Conservation (phyloP, 2,888 invertebrate species). For the Prosapia bicincta region DNA sequence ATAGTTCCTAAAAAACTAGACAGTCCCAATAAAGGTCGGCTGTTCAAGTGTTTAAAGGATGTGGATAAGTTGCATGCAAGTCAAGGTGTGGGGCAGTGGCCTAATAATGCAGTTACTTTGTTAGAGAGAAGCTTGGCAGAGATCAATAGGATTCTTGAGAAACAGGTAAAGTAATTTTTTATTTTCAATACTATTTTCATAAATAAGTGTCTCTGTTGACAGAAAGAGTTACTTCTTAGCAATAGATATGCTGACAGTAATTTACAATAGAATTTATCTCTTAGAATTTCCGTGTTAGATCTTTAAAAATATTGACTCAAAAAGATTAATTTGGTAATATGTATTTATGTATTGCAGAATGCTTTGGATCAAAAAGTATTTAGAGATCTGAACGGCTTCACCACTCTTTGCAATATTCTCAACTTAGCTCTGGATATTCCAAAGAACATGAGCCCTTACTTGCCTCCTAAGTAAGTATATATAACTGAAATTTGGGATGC, state of each 20-base stretch:
- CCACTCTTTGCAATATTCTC: slow-evolving; percentile 61
- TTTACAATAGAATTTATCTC: no score
- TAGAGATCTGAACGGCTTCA: slow-evolving; percentile 56
- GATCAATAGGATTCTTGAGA: slow-evolving; percentile 52
- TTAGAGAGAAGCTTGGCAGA: slow-evolving; percentile 57
- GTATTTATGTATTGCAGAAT: slow-evolving; percentile 45
- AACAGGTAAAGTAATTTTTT: no score
- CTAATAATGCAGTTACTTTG: slow-evolving; percentile 51
- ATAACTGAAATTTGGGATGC: no score
- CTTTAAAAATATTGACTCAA: no score
- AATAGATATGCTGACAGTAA: no score
- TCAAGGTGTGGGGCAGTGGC: slow-evolving; percentile 51
- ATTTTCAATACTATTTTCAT: no score
- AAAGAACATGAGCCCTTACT: slow-evolving; percentile 48
- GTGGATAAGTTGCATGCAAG: slow-evolving; percentile 51
- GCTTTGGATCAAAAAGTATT: slow-evolving; percentile 51
- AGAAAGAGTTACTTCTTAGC: no score
- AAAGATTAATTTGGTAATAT: not conserved
- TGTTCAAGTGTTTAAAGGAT: slow-evolving; percentile 50
- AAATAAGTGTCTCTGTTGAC: no score
- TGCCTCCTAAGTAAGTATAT: slow-evolving; percentile 59
- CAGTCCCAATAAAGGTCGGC: slow-evolving; percentile 48
- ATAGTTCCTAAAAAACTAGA: slow-evolving; percentile 41
- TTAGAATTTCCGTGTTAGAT: no score
- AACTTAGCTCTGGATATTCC: slow-evolving; percentile 58